These are phyloP conservation scores for Macrophya alboannulata DNA, from an alignment of 2,888 invertebrate genomes.

Conservation along the genomic window DNA sequence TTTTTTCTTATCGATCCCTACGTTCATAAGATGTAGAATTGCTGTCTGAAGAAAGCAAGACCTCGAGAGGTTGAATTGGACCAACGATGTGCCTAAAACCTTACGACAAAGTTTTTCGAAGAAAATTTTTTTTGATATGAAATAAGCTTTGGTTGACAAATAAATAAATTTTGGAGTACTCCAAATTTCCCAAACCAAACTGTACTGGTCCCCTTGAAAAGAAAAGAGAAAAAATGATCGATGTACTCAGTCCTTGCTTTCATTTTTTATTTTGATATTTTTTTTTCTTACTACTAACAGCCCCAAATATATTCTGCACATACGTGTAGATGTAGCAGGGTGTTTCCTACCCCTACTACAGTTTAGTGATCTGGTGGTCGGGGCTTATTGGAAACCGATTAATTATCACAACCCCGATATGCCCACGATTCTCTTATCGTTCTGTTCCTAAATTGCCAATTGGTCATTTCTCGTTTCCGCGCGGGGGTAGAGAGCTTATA, in stretches of 20 bases:
- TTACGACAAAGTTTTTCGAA: too few species aligned
- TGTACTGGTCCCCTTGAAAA: too few species aligned
- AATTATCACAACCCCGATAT: conserved; percentile 44
- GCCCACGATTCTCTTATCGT: conserved; percentile 42
- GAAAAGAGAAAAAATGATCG: background rate
- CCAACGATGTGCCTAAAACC: too few species aligned
- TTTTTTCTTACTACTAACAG: conserved; percentile 59
- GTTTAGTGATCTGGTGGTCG: conserved; percentile 26
- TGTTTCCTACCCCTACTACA: conserved; percentile 4
- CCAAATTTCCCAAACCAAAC: too few species aligned
- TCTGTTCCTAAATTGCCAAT: conserved; percentile 43
- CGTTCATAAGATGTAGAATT: too few species aligned
- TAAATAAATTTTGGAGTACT: too few species aligned
- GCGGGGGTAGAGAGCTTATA: background rate
- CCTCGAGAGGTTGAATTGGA: too few species aligned
- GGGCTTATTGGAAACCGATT: conserved; percentile 46
- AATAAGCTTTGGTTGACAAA: too few species aligned
- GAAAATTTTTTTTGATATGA: too few species aligned
- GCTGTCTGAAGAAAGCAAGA: too few species aligned
- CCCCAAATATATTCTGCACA: conserved; percentile 55
- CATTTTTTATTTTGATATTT: background rate
- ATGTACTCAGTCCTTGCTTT: background rate
- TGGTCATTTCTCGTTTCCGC: conserved; percentile 36
- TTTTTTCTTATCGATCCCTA: too few species aligned
- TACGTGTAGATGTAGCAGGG: background rate